phyloP scores from a whole-genome alignment of 2,113 vertebrate species.

The Limnothrissa miodon region DNA sequence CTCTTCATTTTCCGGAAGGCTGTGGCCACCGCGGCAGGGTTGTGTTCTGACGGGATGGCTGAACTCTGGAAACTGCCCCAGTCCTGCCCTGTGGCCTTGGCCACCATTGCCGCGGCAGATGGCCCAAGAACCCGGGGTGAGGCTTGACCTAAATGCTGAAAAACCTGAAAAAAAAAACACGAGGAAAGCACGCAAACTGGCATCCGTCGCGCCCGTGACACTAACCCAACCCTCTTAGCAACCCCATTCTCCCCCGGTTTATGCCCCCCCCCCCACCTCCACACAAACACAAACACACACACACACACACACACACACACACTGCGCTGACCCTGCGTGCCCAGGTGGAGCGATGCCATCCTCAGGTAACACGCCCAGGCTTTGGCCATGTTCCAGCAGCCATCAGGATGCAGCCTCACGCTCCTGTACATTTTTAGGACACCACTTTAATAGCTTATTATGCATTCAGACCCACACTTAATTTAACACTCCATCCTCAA shows the following conservation, averaged over 20 bases:
- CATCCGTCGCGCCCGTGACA: neutral
- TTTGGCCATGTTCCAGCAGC: neutral
- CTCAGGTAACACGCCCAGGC: neutral
- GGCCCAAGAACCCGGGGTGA: constrained; percentile 66
- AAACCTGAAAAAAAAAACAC: constrained; percentile 37
- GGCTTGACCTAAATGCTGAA: constrained; percentile 72
- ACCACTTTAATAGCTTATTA: constrained; percentile 64
- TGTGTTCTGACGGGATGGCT: constrained; percentile 18
- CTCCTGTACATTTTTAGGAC: constrained; percentile 46
- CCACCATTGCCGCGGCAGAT: constrained; percentile 69
- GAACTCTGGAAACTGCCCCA: constrained; percentile 45
- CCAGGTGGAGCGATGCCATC: neutral
- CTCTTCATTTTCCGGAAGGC: constrained; percentile 25
- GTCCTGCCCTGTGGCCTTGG: constrained; percentile 66
- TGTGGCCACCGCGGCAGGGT: constrained; percentile 24
- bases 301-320: neutral
- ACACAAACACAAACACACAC: neutral
- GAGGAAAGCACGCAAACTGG: constrained; percentile 16
- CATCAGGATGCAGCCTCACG: constrained; percentile 43
- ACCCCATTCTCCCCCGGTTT: neutral
- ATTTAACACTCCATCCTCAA: constrained; percentile 60
- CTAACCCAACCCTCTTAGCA: constrained; percentile 19
- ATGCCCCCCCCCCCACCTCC: neutral
- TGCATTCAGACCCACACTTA: constrained; percentile 62
- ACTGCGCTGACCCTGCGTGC: neutral